Percentiles rank a stretch among this genome's conserved stretches.
phyloP scores from a whole-genome alignment of 23 tunicate species.

The Styela clava region DNA sequence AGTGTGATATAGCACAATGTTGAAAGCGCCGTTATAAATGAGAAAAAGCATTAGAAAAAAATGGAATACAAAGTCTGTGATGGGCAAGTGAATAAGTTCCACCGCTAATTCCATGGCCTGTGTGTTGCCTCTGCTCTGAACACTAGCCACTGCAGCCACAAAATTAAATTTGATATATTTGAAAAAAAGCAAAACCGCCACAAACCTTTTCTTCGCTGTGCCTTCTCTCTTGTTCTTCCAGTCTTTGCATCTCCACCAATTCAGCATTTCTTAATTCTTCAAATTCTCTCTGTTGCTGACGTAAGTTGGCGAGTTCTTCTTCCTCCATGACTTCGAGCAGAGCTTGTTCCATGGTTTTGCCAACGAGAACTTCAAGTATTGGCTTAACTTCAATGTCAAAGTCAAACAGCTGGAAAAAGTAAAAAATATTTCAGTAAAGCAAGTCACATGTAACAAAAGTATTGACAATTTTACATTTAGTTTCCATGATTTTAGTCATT shows the following conservation, averaged over 20 bases:
- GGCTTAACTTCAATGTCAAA: constrained; percentile 97
- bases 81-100: too few relatives aligned
- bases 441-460: background rate
- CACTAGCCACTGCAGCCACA: too few relatives aligned
- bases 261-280: constrained; percentile 93
- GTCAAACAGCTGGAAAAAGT: constrained; percentile 55
- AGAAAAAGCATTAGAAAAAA: too few relatives aligned
- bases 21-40: too few relatives aligned
- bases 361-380: constrained; percentile 93
- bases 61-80: too few relatives aligned
- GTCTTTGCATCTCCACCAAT: constrained; percentile 87
- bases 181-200: background rate
- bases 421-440: background rate
- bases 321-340: constrained; percentile 92
- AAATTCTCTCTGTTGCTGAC: constrained; percentile 92
- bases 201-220: constrained; percentile 78
- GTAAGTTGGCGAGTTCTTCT: constrained; percentile 87
- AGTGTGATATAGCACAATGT: too few relatives aligned
- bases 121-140: too few relatives aligned
- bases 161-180: too few relatives aligned
- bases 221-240: constrained; percentile 95
- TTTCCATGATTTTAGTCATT: too few relatives aligned
- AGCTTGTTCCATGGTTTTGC: constrained; percentile 93
- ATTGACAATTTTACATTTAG: background rate
- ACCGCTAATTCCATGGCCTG: too few relatives aligned